Base-by-base conservation (phyloP, 2,797 vertebrate species). In the Bradypus variegatus region DNA sequence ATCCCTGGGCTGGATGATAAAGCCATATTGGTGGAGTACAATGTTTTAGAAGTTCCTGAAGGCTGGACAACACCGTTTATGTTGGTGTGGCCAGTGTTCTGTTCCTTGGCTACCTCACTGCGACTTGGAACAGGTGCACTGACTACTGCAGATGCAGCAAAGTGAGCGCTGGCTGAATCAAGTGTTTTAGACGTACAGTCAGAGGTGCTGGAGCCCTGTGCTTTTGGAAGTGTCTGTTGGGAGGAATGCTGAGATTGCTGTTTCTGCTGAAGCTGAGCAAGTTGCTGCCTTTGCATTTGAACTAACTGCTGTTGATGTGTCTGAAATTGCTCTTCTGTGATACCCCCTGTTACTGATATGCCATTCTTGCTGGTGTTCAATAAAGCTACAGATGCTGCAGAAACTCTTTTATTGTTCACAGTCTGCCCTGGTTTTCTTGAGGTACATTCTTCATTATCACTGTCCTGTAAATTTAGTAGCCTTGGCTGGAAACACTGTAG, bases 291-390 rank as follows among this genome's bases (percentile, higher is more conserved):
- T 96, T 98, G 98, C 98, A 99, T 99, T 95, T 98, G 98, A 94
- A 97, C 98, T 94, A 99, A 95, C 96, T 99, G 98, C 97, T 98
- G 98, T 95, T 98, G 98, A 95, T 99, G 98, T 58, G 98, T 98
- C 96, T 98, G 98, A 96, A 98, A 99, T 75, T 99, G 98, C 94
- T 99, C 98, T 96, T 99, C 98, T 41, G 98, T 99, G 97, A 99
- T 98, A 41, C 98, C 98, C 94, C 98, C 98, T 96, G 98, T 97
- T 88, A 97, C 97, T 97, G 98, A 97, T 97, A 98, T 97, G 95
- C 96, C 97, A 95, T 97, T 98, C 97, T 97, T 98, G 97, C 97
- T 98, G 97, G 98, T 97, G 97, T 97, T 98, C 96, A 97, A 96
- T 94, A 97, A 97, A 96, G 97, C 96, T 96, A 97, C 96, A 97